These are phyloP conservation scores for Mimumesa dahlbomi DNA, from an alignment of 2,888 invertebrate genomes.

Conservation along the genomic window DNA sequence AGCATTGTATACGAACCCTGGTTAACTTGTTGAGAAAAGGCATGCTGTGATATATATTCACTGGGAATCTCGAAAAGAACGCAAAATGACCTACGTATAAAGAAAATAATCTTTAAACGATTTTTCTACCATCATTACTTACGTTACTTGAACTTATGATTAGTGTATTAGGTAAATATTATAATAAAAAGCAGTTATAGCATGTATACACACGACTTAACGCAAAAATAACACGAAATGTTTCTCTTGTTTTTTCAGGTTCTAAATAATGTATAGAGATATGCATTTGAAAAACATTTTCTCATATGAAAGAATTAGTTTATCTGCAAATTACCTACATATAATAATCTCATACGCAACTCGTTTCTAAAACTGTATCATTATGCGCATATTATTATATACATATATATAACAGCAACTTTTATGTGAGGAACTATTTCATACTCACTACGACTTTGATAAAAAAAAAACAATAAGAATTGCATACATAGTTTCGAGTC, in stretches of 20 bases:
- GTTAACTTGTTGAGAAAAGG: conserved; percentile 54
- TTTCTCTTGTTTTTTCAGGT: conserved; percentile 35
- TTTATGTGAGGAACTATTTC: conserved; percentile 54
- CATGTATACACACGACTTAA: conserved; percentile 8
- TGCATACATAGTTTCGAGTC: conserved; percentile 71
- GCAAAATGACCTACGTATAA: conserved; percentile 39
- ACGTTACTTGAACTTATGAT: conserved; percentile 33
- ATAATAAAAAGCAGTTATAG: conserved; percentile 33
- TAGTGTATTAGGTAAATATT: conserved; percentile 33
- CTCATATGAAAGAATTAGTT: conserved; percentile 37
- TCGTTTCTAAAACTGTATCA: conserved; percentile 60
- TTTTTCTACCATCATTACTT: conserved; percentile 57
- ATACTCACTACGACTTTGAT: conserved; percentile 55
- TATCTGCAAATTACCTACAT: conserved; percentile 48
- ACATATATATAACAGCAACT: conserved; percentile 34
- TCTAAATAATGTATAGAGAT: conserved; percentile 39
- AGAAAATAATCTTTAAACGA: conserved; percentile 43
- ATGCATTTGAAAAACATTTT: conserved; percentile 33
- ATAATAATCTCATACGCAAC: conserved; percentile 50
- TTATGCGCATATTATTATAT: conserved; percentile 44
- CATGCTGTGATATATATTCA: conserved; percentile 62
- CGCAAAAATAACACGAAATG: conserved; percentile 25
- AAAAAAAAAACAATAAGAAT: conserved; percentile 57
- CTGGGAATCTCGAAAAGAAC: conserved; percentile 31
- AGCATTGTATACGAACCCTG: no score